Base-by-base conservation (phyloP, 1,140 invertebrate species). In the Galendromus occidentalis region DNA sequence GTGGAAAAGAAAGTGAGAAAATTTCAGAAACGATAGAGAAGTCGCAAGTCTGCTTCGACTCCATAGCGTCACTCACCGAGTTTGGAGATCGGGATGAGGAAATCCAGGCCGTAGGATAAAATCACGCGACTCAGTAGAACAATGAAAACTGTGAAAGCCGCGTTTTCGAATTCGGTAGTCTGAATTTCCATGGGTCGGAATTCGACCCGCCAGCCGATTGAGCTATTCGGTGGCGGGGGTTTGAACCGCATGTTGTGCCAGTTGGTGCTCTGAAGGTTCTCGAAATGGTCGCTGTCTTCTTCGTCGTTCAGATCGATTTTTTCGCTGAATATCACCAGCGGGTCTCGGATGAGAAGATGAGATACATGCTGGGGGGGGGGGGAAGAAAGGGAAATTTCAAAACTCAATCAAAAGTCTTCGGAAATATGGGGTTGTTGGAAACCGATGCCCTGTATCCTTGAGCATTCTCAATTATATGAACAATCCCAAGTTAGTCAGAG, bases 241-340 rank as follows among this genome's bases (percentile, higher is more conserved):
- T 99, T 99, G 77, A 99, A 98, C 18, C 96, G 81, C 95, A 99
- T 97, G 7, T 94, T 97, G 80, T 99, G 95, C 96, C 96, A 99
- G 79, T 99, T 99, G 6, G 96, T 99, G 0, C 94, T 98, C 76
- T 99, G 96, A 71, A 99, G 96, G 74, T 98, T 98, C 88, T 99
- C 96, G 81, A 99, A 99, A 78, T 99, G 95, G 76, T 99, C 94
- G 0, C 89, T 91, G 71, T 98, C 94, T 68, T 87, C 84, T 25
- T 82, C 78, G 76, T 98, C 92, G 75, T 97, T 86, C 73, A 96
- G 91, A 76, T 97, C 74, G 14, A 99, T 80, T 76, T 95, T 95
- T 76, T 99, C 96, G 42, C 84, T 86, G 78, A 97, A 99, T 29
- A 98, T 78, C 18, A 90, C 91, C 0, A 99, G 86, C 0, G 94